Conservation (phyloP, 2,888 invertebrate genomes). For the Oscheius sp. region DNA sequence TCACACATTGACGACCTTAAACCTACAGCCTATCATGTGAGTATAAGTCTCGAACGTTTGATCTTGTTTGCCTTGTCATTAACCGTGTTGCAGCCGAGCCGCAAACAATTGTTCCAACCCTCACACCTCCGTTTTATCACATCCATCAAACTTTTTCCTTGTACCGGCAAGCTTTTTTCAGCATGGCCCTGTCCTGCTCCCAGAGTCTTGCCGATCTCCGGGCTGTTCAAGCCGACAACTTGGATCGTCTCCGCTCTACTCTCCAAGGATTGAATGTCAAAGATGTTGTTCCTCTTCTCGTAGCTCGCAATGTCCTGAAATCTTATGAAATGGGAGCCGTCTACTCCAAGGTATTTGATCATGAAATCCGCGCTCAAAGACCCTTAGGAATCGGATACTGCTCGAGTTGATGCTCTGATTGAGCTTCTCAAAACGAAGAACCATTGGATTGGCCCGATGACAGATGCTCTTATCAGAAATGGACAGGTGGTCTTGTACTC, state of each 20-base stretch:
- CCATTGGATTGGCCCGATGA: slow-evolving; percentile 68
- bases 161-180: neutral
- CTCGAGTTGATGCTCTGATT: slow-evolving; percentile 67
- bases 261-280: slow-evolving; percentile 55
- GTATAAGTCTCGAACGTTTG: slow-evolving; percentile 6
- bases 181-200: slow-evolving; percentile 55
- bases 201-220: slow-evolving; percentile 66
- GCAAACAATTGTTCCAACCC: slow-evolving; percentile 30
- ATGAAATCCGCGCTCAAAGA: neutral
- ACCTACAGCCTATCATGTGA: slow-evolving; percentile 15
- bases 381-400: slow-evolving; percentile 52
- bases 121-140: neutral
- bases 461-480: slow-evolving; percentile 67
- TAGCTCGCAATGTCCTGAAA: slow-evolving; percentile 67
- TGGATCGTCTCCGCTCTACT: slow-evolving; percentile 61
- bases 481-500: slow-evolving; percentile 48
- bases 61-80: slow-evolving; percentile 33
- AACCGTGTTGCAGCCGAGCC: slow-evolving; percentile 31
- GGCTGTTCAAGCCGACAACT: slow-evolving; percentile 62
- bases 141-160: neutral
- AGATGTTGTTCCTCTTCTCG: slow-evolving; percentile 67
- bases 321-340: slow-evolving; percentile 67
- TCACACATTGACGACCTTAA: slow-evolving; percentile 5
- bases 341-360: slow-evolving; percentile 60
- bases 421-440: slow-evolving; percentile 69